Conservation (phyloP, 2,797 vertebrate species). For the Pangasius larnaudii region DNA sequence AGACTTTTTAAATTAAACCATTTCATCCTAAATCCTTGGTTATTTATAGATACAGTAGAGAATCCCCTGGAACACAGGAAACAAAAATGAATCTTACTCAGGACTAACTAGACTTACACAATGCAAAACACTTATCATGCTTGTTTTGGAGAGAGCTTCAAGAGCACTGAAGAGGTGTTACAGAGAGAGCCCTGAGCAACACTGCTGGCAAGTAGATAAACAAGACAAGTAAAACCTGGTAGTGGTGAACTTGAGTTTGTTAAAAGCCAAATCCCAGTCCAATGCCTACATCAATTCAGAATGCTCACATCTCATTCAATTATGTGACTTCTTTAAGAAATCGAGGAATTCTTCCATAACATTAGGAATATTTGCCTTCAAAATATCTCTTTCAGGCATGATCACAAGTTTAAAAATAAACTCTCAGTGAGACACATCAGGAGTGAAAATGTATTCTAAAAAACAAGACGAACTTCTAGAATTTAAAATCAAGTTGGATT, state of each 20-base stretch:
- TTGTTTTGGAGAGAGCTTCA: conserved; percentile 83
- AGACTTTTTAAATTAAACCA: conserved; percentile 22
- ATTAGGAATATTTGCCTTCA: conserved; percentile 38
- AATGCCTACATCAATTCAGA: not conserved
- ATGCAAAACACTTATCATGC: conserved; percentile 95
- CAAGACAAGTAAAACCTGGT: conserved; percentile 53
- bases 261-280: conserved; percentile 8
- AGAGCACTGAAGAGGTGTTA: conserved; percentile 78
- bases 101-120: conserved; percentile 85
- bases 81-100: conserved; percentile 93
- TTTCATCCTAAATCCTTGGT: conserved; percentile 49
- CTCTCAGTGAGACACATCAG: not conserved
- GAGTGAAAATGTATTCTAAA: not conserved
- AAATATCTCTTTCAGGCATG: conserved; percentile 37
- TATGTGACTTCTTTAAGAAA: not conserved
- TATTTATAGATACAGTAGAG: conserved; percentile 20
- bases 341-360: not conserved
- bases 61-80: conserved; percentile 86
- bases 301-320: not conserved
- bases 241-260: conserved; percentile 43
- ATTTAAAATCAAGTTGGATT: not conserved
- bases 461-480: not conserved
- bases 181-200: conserved; percentile 87
- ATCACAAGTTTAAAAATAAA: conserved; percentile 4
- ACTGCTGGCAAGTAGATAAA: conserved; percentile 85